Conservation (phyloP, 2,888 invertebrate species). For the Epinotia demarniana region DNA sequence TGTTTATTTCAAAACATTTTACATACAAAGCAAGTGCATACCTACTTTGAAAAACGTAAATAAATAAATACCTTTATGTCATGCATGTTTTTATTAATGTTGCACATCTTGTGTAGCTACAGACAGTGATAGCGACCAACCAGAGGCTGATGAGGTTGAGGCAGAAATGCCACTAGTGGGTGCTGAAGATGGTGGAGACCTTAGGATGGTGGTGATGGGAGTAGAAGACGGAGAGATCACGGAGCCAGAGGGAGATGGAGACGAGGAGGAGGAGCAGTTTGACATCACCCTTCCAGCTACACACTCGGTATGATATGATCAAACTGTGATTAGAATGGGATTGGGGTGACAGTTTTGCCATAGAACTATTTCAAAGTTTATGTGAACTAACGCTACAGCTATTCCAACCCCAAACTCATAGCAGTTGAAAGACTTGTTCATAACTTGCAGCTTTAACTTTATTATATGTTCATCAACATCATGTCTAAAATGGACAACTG, state of each 20-base stretch:
- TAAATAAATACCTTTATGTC: no score
- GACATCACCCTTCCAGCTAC: conserved; percentile 73
- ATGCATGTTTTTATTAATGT: background rate
- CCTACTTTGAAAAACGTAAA: no score
- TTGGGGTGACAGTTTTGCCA: no score
- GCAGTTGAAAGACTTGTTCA: no score
- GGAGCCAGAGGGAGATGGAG: conserved; percentile 49
- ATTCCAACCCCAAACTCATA: no score
- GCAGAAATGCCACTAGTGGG: conserved; percentile 24
- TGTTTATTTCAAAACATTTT: background rate
- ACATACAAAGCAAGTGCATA: background rate
- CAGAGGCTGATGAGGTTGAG: conserved; percentile 7
- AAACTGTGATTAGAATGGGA: no score
- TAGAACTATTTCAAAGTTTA: no score
- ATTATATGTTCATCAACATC: no score
- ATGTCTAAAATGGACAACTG: no score
- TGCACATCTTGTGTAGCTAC: background rate
- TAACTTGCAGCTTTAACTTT: no score
- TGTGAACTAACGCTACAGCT: no score
- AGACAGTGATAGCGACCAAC: conserved; percentile 32
- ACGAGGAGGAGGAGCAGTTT: conserved; percentile 64
- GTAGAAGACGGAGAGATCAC: conserved; percentile 31
- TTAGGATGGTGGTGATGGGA: conserved; percentile 18
- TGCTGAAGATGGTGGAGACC: conserved; percentile 20
- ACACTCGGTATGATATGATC: conserved; percentile 66